Conservation (phyloP, 2,888 invertebrate genomes). For the Tenthredo scrophulariae region DNA sequence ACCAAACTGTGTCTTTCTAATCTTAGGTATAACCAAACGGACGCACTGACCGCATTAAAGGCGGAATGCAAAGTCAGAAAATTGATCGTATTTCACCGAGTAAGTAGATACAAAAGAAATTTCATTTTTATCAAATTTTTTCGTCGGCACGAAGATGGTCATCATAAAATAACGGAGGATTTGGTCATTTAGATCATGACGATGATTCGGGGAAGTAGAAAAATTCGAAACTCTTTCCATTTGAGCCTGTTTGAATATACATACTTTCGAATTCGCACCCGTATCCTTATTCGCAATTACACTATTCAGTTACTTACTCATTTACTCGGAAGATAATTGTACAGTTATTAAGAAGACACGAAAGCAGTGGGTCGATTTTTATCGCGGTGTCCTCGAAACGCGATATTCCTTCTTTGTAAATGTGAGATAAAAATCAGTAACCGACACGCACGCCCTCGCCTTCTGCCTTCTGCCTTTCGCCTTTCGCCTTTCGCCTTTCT, state of each 20-base stretch:
- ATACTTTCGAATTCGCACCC: conserved; percentile 33
- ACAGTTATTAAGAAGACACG: conserved; percentile 27
- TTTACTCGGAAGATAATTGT: conserved; percentile 30
- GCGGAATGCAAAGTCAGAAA: background rate
- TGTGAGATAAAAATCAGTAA: conserved; percentile 40
- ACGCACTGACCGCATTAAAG: conserved; percentile 3
- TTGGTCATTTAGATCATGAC: background rate
- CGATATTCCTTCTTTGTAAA: conserved; percentile 27
- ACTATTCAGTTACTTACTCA: background rate
- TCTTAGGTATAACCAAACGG: background rate
- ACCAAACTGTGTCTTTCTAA: conserved; percentile 1
- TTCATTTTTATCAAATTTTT: background rate
- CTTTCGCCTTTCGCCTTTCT: conserved; percentile 3
- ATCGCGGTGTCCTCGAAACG: conserved; percentile 50
- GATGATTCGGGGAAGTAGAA: background rate
- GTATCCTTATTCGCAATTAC: background rate
- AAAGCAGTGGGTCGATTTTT: conserved; percentile 14
- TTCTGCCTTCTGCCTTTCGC: background rate
- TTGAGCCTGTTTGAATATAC: background rate
- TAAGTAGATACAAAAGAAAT: background rate
- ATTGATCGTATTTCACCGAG: background rate
- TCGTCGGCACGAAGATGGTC: background rate
- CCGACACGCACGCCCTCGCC: conserved; percentile 20
- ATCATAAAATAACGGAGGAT: background rate
- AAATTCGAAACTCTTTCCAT: conserved; percentile 12